These are phyloP conservation scores for Hylaeus anthracinus DNA, from an alignment of 1,140 invertebrate species.

Conservation along the genomic window DNA sequence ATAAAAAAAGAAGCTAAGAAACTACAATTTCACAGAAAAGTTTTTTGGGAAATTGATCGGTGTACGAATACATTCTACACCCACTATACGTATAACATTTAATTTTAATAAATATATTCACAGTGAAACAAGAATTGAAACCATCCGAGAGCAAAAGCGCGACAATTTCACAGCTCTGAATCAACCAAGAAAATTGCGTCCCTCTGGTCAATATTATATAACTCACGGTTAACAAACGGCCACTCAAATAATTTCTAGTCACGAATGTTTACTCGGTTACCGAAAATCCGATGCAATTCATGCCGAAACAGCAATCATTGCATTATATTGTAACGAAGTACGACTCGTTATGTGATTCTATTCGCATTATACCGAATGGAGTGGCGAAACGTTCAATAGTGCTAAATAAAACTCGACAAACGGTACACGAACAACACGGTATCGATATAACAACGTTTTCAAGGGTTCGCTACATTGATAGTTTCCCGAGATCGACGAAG, in stretches of 20 bases:
- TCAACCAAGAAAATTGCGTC: constrained; percentile 3
- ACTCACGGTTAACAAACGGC: constrained; percentile 5
- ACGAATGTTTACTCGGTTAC: constrained; percentile 14
- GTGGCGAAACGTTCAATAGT: constrained; percentile 40
- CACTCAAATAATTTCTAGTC: constrained; percentile 33
- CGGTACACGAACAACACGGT: constrained; percentile 43
- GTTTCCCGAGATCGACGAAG: constrained; percentile 1
- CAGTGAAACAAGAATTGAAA: not conserved
- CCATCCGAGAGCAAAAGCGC: not conserved
- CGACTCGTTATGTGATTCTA: constrained; percentile 60
- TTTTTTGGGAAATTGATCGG: no score
- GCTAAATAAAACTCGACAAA: constrained; percentile 59
- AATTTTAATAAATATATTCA: not conserved
- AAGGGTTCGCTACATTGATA: constrained; percentile 22
- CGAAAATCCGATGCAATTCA: constrained; percentile 32
- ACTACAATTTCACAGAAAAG: no score
- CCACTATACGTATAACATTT: no score
- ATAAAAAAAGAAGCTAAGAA: no score
- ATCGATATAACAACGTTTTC: constrained; percentile 45
- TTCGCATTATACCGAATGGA: constrained; percentile 56
- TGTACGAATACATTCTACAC: no score
- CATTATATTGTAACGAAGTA: constrained; percentile 54
- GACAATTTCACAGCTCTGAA: no score
- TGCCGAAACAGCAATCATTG: constrained; percentile 51
- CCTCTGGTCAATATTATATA: not conserved